Evolutionary conservation across 2,113 vertebrate species (phyloP).

Genomic region (Clarias macrocephalus): DNA sequence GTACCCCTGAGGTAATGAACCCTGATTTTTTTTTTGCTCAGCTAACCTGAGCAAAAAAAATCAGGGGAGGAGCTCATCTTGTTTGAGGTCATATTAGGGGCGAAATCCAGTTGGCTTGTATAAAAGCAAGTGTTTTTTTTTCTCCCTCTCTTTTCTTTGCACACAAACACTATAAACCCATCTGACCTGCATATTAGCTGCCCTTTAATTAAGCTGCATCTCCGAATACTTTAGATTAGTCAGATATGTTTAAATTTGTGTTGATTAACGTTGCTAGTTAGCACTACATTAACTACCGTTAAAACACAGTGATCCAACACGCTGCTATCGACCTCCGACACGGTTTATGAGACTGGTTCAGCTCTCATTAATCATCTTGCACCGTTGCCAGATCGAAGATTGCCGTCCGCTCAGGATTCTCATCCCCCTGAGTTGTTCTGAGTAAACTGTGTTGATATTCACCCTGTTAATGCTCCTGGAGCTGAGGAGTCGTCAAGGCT

Average conservation of each 20-base stretch:
- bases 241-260: background rate
- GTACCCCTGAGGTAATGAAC: too few species aligned
- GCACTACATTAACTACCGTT: background rate
- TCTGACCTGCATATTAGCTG: too few species aligned
- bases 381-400: background rate
- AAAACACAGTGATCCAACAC: background rate
- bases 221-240: background rate
- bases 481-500: background rate
- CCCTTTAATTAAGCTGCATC: background rate
- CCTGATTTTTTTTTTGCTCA: too few species aligned
- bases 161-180: too few species aligned
- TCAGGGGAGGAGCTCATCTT: too few species aligned
- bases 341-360: background rate
- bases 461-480: slow-evolving; percentile 1
- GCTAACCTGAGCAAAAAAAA: too few species aligned
- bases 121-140: too few species aligned
- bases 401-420: background rate
- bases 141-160: too few species aligned
- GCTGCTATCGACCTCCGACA: background rate
- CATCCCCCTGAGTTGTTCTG: background rate
- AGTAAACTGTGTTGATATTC: background rate
- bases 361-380: background rate
- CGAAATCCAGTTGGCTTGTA: too few species aligned
- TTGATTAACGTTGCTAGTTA: background rate
- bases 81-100: too few species aligned